These are phyloP conservation scores for Phalanger gymnotis DNA, from an alignment of 2,797 vertebrate genomes.

Conservation along the genomic window DNA sequence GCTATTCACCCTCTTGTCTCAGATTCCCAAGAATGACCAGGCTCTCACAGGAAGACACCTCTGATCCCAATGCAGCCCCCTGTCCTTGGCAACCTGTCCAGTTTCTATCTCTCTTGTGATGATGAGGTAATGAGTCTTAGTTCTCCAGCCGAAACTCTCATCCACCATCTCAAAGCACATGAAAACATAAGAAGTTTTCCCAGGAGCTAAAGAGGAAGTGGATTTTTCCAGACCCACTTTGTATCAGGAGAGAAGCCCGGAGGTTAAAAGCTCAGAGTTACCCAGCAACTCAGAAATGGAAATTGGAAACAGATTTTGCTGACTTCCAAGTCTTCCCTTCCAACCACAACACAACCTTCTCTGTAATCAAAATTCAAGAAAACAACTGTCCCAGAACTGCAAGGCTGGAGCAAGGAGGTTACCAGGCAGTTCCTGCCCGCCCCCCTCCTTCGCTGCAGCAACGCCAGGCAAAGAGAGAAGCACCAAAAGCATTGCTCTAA, in stretches of 20 bases:
- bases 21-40: background rate
- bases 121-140: background rate
- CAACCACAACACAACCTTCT: constrained; percentile 49
- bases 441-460: constrained; percentile 54
- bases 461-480: constrained; percentile 6
- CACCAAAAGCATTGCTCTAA: constrained; percentile 15
- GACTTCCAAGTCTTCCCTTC: background rate
- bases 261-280: constrained; percentile 66
- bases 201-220: background rate
- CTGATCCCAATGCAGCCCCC: background rate
- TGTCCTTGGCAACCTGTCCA: background rate
- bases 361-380: constrained; percentile 72
- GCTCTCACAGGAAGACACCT: background rate
- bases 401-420: rapidly evolving
- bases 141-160: background rate
- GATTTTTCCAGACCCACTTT: constrained; percentile 51
- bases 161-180: background rate
- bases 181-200: rapidly evolving
- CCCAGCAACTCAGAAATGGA: constrained; percentile 56
- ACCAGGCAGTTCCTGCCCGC: constrained; percentile 45
- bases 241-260: background rate
- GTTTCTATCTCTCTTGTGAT: background rate
- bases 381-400: constrained; percentile 53
- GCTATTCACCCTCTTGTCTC: background rate
- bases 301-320: constrained; percentile 47